phyloP scores from a whole-genome alignment of 2,797 vertebrate genomes.

The Onychomys torridus region DNA sequence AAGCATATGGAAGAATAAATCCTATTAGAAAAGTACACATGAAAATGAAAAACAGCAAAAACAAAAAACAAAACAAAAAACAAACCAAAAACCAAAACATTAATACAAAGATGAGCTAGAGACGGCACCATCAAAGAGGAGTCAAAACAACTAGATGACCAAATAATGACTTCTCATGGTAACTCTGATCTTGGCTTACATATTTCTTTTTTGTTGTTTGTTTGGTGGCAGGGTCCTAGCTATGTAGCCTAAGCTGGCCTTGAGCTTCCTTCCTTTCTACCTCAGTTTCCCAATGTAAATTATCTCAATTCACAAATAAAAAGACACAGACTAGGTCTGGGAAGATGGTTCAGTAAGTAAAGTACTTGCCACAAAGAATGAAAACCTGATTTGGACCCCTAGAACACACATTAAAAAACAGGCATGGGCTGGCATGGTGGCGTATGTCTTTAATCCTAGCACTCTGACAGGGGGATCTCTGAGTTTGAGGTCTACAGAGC shows the following conservation, averaged over 20 bases:
- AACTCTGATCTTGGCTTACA: background rate
- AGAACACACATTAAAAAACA: background rate
- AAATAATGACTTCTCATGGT: background rate
- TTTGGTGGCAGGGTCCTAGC: background rate
- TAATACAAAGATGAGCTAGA: background rate
- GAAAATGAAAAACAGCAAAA: background rate
- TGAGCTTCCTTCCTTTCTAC: background rate
- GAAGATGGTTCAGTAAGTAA: background rate
- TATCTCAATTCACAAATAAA: background rate
- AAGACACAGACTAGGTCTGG: background rate
- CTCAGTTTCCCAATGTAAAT: background rate
- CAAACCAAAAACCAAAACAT: background rate
- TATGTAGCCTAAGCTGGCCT: background rate
- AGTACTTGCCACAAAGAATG: background rate
- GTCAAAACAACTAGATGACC: background rate
- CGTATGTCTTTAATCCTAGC: background rate
- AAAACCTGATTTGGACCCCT: background rate
- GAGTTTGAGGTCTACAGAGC: background rate
- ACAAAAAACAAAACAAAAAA: background rate
- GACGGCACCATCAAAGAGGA: background rate
- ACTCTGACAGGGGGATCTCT: background rate
- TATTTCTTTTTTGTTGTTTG: background rate
- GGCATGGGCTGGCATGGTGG: background rate
- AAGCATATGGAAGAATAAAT: background rate
- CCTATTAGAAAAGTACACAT: background rate